Evolutionary conservation across 2,113 vertebrate genomes (phyloP).

Genomic region (Jaculus jaculus): DNA sequence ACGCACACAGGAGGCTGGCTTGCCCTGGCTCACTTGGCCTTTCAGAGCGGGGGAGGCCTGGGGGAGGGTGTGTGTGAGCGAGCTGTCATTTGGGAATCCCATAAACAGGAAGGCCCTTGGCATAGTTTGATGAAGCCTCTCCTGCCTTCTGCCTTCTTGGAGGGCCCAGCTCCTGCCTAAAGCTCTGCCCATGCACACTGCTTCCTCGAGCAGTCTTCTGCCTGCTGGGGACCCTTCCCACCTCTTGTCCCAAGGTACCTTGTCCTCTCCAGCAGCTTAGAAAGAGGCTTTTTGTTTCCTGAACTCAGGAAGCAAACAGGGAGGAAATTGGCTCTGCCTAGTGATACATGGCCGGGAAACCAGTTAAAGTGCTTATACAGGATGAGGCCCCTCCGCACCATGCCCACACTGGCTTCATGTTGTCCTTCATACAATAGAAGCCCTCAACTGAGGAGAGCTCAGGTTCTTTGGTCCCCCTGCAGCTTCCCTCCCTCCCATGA

Average conservation of each 20-base stretch:
- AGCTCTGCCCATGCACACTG: background rate
- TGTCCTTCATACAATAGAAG: background rate
- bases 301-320: background rate
- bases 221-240: background rate
- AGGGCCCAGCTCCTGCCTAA: background rate
- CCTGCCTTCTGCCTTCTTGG: no score
- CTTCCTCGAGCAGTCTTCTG: background rate
- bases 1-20: no score
- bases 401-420: background rate
- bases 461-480: background rate
- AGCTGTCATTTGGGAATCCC: background rate
- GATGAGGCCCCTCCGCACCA: fast-evolving
- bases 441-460: background rate
- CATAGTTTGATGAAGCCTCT: background rate
- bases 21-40: background rate
- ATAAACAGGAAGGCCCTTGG: fast-evolving
- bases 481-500: fast-evolving
- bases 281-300: background rate
- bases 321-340: background rate
- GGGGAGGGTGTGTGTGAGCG: no score
- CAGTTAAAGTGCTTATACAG: no score
- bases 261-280: background rate
- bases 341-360: background rate
- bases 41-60: background rate
- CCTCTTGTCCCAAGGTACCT: background rate